Evolutionary conservation across 2,888 invertebrate genomes (phyloP), one percentile per base, ranked within the genome.

Genomic region (Nomada fabriciana): DNA sequence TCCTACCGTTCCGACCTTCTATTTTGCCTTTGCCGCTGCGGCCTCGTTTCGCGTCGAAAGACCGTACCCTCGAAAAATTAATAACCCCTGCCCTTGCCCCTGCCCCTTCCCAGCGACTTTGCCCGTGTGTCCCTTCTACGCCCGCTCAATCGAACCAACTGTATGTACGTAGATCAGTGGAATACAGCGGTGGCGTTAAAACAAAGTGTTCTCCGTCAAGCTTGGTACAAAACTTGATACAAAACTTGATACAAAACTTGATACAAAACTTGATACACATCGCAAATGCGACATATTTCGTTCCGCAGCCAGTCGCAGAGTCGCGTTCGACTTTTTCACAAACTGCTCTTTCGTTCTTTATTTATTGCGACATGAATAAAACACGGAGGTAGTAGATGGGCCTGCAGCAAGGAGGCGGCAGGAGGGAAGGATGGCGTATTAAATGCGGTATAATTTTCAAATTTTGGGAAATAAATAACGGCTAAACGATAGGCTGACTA

Each of bases 381-480:
- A 93, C 92, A 92, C 91, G 90, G 91, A 74, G 75, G 59, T 42
- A 65, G 53, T 36, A 43, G 50, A 55, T 25, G 55, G 60, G 59
- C 57, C 53, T 57, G 71, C 20, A 29, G 47, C n/a, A 43, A 64
- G 55, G 47, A 42, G 23, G 25, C 20, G 47, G 50, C 57, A 13
- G 79, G 60, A 59, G 73, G 36, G 64, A 55, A 43, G 84, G 71
- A 75, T 74, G 76, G 70, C 82, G 86, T 87, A 87, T 93, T 93
- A 93, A 92, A 93, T 91, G 92, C 89, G 90, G 93, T 91, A 93
- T 93, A 93, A 93, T 93, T 93, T 93, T 93, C 92, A 93, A 93
- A 93, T 93, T 93, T 93, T 85, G 75, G 89, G 91, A 92, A 92
- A 93, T 93, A 93, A 93, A 93, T 93, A 93, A 93, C 91, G 91